These are phyloP conservation scores for Neomicropteryx cornuta DNA, from an alignment of 1,140 invertebrate species.

Conservation along the genomic window DNA sequence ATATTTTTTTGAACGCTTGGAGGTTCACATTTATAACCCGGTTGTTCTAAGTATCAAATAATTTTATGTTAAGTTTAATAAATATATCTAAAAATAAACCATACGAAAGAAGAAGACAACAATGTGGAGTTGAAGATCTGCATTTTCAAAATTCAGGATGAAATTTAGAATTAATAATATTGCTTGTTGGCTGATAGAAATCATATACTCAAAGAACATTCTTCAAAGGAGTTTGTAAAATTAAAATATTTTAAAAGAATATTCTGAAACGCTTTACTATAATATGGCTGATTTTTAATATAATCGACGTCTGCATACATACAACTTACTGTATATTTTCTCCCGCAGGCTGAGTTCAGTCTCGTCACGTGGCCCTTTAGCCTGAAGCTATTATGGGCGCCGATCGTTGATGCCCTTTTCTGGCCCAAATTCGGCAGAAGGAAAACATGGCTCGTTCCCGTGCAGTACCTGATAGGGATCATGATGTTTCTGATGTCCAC, in stretches of 20 bases:
- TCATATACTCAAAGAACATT: not conserved
- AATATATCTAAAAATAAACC: no score
- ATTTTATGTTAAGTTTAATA: no score
- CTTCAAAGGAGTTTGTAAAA: not conserved
- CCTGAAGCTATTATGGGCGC: slow-evolving; percentile 96
- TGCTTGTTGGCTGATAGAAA: slow-evolving; percentile 6
- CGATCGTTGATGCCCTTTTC: slow-evolving; percentile 91
- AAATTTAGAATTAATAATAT: slow-evolving; percentile 3
- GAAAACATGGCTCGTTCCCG: slow-evolving; percentile 94
- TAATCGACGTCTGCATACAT: not conserved
- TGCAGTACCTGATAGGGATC: slow-evolving; percentile 74
- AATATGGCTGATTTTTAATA: not conserved
- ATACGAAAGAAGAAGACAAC: no score
- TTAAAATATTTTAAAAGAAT: not conserved
- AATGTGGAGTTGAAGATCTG: no score
- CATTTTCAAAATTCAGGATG: no score
- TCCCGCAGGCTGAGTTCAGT: slow-evolving; percentile 95
- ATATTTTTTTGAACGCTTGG: no score
- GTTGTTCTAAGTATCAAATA: no score
- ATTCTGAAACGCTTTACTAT: not conserved
- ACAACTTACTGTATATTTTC: not conserved
- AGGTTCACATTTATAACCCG: no score
- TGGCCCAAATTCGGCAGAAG: slow-evolving; percentile 73
- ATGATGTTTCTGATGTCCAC: slow-evolving; percentile 78
- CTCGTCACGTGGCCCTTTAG: slow-evolving; percentile 98